These are phyloP conservation scores for Myiothlypis chrysogaster DNA, from an alignment of 2,797 vertebrate genomes.

Conservation along the genomic window DNA sequence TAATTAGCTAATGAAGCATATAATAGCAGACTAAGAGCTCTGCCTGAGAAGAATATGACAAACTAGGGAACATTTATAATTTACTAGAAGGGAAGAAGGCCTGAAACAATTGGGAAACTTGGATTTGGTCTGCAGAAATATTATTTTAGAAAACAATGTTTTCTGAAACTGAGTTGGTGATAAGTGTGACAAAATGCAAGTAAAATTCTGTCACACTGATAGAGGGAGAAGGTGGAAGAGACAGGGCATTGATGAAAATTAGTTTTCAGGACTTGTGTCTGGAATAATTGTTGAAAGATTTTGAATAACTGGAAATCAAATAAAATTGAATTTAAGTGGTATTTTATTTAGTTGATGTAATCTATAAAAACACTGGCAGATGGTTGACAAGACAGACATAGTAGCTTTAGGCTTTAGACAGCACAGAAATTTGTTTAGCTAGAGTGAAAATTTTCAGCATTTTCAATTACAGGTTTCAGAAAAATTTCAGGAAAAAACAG, in stretches of 20 bases:
- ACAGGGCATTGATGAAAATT: not conserved
- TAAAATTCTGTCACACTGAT: not conserved
- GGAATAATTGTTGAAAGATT: not conserved
- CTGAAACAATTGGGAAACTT: not conserved
- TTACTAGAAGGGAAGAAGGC: not conserved
- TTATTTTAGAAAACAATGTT: not conserved
- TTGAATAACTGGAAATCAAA: not conserved
- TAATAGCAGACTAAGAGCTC: not conserved
- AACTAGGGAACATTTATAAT: not conserved
- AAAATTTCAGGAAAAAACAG: not conserved
- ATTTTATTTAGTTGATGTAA: not conserved
- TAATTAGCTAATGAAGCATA: not conserved
- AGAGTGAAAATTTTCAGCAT: not conserved
- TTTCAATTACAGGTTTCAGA: not conserved
- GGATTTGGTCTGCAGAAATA: not conserved
- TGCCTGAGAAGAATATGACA: not conserved
- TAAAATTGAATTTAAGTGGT: not conserved
- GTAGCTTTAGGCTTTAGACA: not conserved
- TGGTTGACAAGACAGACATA: not conserved
- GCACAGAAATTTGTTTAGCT: not conserved
- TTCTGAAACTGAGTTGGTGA: not conserved
- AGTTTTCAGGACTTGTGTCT: not conserved
- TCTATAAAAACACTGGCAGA: not conserved
- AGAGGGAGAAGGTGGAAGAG: not conserved
- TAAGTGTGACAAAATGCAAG: not conserved